Conservation (phyloP, 2,888 invertebrate genomes). For the Acleris cristana region DNA sequence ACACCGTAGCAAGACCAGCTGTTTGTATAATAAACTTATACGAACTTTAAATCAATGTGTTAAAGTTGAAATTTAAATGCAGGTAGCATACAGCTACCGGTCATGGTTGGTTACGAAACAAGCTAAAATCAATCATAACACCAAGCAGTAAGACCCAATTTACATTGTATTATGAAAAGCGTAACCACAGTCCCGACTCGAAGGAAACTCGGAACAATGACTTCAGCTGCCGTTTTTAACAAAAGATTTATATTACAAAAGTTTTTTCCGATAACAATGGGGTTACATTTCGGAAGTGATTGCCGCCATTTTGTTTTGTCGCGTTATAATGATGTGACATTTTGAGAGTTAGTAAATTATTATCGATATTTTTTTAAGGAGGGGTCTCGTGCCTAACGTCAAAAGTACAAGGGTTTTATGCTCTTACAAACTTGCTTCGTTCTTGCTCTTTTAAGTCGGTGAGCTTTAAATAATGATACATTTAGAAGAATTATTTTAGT, state of each 20-base stretch:
- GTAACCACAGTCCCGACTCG: slow-evolving; percentile 30
- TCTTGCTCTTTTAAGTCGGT: too few species aligned
- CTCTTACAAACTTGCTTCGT: too few species aligned
- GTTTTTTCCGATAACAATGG: slow-evolving; percentile 44
- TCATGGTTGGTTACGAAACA: neutral
- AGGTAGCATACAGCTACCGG: neutral
- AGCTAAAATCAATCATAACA: slow-evolving; percentile 12
- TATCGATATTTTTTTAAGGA: neutral
- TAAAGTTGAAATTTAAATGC: slow-evolving; percentile 5
- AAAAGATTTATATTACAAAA: slow-evolving; percentile 31
- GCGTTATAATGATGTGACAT: slow-evolving; percentile 27
- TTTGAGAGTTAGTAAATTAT: slow-evolving; percentile 17
- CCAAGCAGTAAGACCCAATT: neutral
- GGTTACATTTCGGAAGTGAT: slow-evolving; percentile 51
- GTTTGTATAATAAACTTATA: neutral
- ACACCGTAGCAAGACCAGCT: neutral
- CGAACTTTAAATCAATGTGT: neutral
- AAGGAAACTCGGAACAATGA: slow-evolving; percentile 28
- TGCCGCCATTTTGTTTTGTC: slow-evolving; percentile 37
- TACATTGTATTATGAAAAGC: slow-evolving; percentile 7
- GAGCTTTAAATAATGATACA: too few species aligned
- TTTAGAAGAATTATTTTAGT: too few species aligned
- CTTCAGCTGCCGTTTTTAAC: slow-evolving; percentile 31
- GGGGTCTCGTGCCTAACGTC: too few species aligned
- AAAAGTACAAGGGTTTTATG: too few species aligned